Percentiles rank a stretch among this genome's conserved stretches.
Evolutionary conservation across 2,888 invertebrate species (phyloP).

Genomic region (Nymphalis polychloros): DNA sequence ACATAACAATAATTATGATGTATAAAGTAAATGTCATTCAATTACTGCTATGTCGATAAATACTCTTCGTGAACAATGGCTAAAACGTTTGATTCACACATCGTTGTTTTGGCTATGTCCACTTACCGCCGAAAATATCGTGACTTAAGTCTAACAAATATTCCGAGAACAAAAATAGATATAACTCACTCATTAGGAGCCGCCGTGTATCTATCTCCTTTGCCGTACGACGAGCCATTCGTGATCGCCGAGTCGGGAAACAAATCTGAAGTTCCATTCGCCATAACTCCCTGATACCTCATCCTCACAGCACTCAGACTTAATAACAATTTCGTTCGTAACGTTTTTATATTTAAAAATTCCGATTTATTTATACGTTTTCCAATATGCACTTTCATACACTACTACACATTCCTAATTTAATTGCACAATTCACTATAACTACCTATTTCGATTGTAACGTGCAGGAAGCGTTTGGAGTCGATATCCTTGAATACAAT

Average conservation of each 20-base stretch:
- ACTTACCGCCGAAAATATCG: slow-evolving; percentile 15
- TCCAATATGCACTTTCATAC: slow-evolving; percentile 17
- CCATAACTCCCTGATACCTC: slow-evolving; percentile 59
- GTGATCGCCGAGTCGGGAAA: slow-evolving; percentile 44
- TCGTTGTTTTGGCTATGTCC: slow-evolving; percentile 10
- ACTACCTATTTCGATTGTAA: slow-evolving; percentile 3
- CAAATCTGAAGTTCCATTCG: slow-evolving; percentile 54
- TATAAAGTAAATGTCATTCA: background rate
- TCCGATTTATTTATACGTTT: background rate
- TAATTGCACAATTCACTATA: background rate
- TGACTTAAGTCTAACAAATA: slow-evolving; percentile 21
- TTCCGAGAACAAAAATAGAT: slow-evolving; percentile 21
- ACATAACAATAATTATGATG: background rate
- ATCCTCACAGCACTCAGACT: slow-evolving; percentile 51
- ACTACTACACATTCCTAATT: background rate
- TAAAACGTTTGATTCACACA: slow-evolving; percentile 14
- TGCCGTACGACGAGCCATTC: slow-evolving; percentile 71
- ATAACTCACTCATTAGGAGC: slow-evolving; percentile 76
- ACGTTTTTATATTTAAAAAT: background rate
- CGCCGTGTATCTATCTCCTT: slow-evolving; percentile 73
- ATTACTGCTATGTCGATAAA: background rate
- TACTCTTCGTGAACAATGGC: no score
- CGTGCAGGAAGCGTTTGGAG: slow-evolving; percentile 60
- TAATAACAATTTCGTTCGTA: slow-evolving; percentile 5
- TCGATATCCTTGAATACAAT: slow-evolving; percentile 74